Conservation (phyloP, 2,113 vertebrate genomes). For the Macquaria australasica region DNA sequence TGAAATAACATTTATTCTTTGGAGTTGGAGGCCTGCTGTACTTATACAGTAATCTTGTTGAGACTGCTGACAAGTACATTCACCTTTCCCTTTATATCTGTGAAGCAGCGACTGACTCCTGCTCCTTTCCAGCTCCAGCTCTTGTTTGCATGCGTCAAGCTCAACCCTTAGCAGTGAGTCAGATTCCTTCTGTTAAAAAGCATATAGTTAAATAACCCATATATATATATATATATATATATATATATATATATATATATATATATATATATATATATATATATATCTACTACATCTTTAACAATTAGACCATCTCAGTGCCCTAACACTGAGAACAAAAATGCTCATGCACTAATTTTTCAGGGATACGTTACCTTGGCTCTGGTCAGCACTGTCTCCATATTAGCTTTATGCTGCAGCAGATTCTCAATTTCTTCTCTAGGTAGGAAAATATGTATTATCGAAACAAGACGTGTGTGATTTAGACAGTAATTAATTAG, state of each 20-base stretch:
- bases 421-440: conserved; percentile 65
- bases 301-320: not conserved
- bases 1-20: not conserved
- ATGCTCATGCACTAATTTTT: not conserved
- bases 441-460: conserved; percentile 3
- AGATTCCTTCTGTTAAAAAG: conserved; percentile 56
- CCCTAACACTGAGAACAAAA: not conserved
- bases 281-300: not conserved
- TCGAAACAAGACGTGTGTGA: not conserved
- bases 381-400: conserved; percentile 56
- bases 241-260: no score
- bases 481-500: not conserved
- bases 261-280: no score
- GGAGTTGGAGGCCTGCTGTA: not conserved
- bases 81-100: conserved; percentile 45
- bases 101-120: conserved; percentile 56
- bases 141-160: conserved; percentile 76
- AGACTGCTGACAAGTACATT: not conserved
- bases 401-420: conserved; percentile 49
- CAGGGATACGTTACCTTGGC: conserved; percentile 49
- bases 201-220: not conserved
- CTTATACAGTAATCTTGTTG: not conserved
- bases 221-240: no score
- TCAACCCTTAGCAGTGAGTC: conserved; percentile 59
- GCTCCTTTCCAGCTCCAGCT: conserved; percentile 76